A percentile compares a stretch with the other conserved stretches of the same genome.
Conservation (phyloP, 2,113 vertebrate genomes). For the Vanacampus margaritifer region DNA sequence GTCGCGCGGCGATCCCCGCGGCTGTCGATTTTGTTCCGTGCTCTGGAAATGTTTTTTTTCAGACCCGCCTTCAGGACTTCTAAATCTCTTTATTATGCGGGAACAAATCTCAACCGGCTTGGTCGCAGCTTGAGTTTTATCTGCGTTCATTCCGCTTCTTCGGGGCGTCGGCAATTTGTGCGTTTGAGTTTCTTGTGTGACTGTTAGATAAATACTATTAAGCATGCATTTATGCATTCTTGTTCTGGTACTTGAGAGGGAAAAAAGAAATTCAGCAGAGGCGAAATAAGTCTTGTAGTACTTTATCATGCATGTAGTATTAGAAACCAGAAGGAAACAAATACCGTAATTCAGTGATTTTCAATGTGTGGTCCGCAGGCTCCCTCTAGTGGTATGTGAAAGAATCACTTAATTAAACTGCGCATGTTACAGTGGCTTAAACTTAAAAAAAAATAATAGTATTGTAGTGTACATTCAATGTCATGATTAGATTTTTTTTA, state of each 20-base stretch:
- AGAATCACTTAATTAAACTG: background rate
- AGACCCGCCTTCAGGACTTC: slow-evolving; percentile 11
- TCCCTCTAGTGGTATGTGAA: background rate
- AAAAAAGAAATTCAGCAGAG: no score
- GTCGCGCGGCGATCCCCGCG: slow-evolving; percentile 17
- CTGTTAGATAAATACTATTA: background rate
- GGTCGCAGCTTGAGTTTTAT: slow-evolving; percentile 17
- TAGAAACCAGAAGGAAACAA: background rate
- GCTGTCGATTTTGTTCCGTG: slow-evolving; percentile 3
- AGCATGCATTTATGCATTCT: background rate
- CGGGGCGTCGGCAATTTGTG: background rate
- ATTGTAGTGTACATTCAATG: no score
- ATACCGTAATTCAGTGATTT: background rate
- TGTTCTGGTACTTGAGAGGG: background rate
- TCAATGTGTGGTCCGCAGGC: background rate
- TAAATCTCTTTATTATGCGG: slow-evolving; percentile 32
- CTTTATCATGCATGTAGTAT: background rate
- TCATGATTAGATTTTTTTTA: no score
- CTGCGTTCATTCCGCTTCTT: slow-evolving; percentile 11
- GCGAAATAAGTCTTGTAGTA: background rate
- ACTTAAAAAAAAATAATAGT: no score
- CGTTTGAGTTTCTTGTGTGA: background rate
- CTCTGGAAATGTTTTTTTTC: background rate
- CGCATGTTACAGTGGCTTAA: no score
- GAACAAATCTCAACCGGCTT: slow-evolving; percentile 31